These are phyloP conservation scores for Nematolebias whitei DNA, from an alignment of 2,113 vertebrate species.

Conservation along the genomic window DNA sequence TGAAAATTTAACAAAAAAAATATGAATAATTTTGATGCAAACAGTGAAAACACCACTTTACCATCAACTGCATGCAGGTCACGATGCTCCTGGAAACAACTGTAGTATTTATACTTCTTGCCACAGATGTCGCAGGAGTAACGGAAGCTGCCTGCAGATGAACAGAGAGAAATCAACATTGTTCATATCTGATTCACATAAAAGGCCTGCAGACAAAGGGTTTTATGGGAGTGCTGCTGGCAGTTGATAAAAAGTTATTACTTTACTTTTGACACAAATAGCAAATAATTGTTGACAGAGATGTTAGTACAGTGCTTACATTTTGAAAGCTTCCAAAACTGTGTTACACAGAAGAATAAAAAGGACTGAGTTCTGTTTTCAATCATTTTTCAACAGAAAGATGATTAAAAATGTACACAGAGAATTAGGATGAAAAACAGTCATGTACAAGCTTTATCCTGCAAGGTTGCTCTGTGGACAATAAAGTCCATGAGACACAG, in stretches of 20 bases:
- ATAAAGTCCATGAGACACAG: not conserved
- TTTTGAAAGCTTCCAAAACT: not conserved
- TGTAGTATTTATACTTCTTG: conserved; percentile 99
- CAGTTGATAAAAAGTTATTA: conserved; percentile 2
- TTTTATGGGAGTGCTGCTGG: not conserved
- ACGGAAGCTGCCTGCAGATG: conserved; percentile 90
- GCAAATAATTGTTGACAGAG: no score
- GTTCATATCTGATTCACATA: conserved; percentile 10
- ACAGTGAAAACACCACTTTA: conserved; percentile 63
- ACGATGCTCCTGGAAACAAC: conserved; percentile 98
- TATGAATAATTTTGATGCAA: conserved; percentile 3
- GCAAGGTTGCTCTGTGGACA: not conserved
- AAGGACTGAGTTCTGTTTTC: not conserved
- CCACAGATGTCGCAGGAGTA: conserved; percentile 98
- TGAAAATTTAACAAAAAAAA: not conserved
- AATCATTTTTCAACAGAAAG: not conserved
- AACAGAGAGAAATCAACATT: conserved; percentile 40
- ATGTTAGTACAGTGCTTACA: no score
- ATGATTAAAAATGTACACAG: not conserved
- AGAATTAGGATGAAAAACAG: not conserved
- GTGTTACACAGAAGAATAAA: not conserved
- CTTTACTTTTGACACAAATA: not conserved
- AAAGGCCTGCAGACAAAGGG: conserved; percentile 4
- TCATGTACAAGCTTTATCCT: not conserved
- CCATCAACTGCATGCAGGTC: conserved; percentile 97